A percentile compares a stretch with the other conserved stretches of the same genome.
phyloP scores from a whole-genome alignment of 2,888 invertebrate genomes.

The Epirrhoe alternata region DNA sequence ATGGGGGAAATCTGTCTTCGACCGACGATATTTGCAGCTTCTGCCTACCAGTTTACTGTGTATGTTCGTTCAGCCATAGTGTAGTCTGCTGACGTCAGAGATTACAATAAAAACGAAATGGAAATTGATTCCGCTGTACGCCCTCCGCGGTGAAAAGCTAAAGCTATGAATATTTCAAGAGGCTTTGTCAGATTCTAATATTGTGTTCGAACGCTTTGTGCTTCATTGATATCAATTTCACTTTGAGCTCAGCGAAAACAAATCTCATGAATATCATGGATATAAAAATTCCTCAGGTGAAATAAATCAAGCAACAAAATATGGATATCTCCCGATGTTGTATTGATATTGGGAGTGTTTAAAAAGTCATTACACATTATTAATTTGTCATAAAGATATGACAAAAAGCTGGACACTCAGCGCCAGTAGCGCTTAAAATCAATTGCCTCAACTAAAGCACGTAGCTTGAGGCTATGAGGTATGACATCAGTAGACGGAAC shows the following conservation, averaged over 20 bases:
- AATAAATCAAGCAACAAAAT: background rate
- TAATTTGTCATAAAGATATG: slow-evolving; percentile 6
- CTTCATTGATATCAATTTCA: slow-evolving; percentile 21
- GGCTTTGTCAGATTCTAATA: slow-evolving; percentile 25
- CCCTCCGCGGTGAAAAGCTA: slow-evolving; percentile 33
- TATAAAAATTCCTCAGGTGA: background rate
- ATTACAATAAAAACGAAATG: slow-evolving; percentile 46
- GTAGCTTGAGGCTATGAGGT: slow-evolving; percentile 51
- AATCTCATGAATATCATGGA: slow-evolving; percentile 18
- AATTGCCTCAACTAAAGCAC: slow-evolving; percentile 29
- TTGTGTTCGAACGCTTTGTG: slow-evolving; percentile 20
- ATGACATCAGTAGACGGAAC: slow-evolving; percentile 82
- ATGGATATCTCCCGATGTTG: background rate
- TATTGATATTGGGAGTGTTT: background rate
- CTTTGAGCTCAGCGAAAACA: slow-evolving; percentile 10
- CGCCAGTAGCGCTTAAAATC: slow-evolving; percentile 27
- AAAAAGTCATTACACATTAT: background rate
- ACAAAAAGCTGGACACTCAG: slow-evolving; percentile 7
- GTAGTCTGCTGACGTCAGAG: slow-evolving; percentile 43
- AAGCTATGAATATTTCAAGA: slow-evolving; percentile 43
- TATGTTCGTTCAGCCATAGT: slow-evolving; percentile 8
- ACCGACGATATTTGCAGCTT: background rate
- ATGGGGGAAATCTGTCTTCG: background rate
- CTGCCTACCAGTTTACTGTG: slow-evolving; percentile 2
- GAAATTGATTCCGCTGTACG: slow-evolving; percentile 39